Evolutionary conservation across 64 coral and sea anemone genomes (phyloP).

Genomic region (Acropora tenuis): DNA sequence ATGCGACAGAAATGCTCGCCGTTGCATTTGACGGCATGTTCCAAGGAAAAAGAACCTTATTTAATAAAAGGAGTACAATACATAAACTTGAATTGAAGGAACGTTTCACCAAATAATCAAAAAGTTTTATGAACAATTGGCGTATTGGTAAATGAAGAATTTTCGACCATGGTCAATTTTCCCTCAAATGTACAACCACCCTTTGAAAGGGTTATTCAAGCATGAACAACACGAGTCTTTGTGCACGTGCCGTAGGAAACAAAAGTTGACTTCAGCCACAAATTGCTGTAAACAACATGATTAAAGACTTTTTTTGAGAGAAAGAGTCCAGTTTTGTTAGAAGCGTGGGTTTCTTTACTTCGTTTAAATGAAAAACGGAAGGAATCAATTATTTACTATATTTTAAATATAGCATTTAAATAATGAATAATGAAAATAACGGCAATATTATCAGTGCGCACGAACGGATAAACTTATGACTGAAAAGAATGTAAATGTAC

Average conservation of each 20-base stretch:
- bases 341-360: too few species aligned
- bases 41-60: not conserved
- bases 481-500: too few species aligned
- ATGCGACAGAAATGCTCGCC: not conserved
- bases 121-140: not conserved
- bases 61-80: too few species aligned
- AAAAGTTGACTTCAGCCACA: not conserved
- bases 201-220: not conserved
- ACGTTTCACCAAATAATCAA: not conserved
- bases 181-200: not conserved
- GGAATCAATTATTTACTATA: too few species aligned
- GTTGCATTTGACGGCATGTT: not conserved
- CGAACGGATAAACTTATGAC: too few species aligned
- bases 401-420: too few species aligned
- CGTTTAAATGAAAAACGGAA: too few species aligned
- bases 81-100: not conserved
- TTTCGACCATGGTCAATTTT: not conserved
- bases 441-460: too few species aligned
- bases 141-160: not conserved
- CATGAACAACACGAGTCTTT: not conserved
- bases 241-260: not conserved
- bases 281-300: not conserved
- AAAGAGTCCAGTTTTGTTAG: too few species aligned
- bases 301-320: too few species aligned
- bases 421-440: too few species aligned